phyloP scores from a whole-genome alignment of 2,113 vertebrate genomes.

The Macrotis lagotis region DNA sequence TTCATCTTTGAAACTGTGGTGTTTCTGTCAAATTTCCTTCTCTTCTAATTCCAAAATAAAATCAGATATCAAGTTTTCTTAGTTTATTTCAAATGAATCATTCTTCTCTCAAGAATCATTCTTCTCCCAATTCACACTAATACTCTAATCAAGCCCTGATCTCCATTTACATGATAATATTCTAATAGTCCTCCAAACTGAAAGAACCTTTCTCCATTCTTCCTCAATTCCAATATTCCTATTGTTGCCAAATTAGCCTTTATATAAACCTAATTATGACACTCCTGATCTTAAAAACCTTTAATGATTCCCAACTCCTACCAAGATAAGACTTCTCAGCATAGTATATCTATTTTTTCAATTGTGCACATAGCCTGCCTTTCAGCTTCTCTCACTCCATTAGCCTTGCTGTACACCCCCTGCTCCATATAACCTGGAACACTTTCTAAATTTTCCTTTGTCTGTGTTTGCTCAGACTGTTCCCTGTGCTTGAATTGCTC shows the following conservation, averaged over 20 bases:
- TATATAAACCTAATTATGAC: neutral
- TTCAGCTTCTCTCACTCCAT: neutral
- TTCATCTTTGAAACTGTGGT: neutral
- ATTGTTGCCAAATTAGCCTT: neutral
- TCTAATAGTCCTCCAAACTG: neutral
- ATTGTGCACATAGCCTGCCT: neutral
- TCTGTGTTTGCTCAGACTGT: neutral
- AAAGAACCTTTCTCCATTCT: neutral
- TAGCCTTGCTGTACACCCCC: neutral
- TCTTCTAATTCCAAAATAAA: neutral
- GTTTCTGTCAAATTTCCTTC: neutral
- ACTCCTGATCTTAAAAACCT: neutral
- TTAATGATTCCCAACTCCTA: neutral
- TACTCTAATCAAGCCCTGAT: neutral
- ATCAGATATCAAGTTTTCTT: neutral
- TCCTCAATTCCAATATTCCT: neutral
- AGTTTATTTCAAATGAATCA: neutral
- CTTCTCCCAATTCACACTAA: neutral
- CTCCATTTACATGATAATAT: too few relatives aligned
- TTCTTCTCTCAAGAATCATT: neutral
- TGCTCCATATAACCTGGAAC: neutral
- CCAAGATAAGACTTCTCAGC: neutral
- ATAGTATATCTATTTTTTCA: neutral
- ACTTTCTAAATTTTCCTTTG: neutral
- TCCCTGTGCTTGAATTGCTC: neutral